Conservation (phyloP, 2,797 vertebrate genomes). For the Centroberyx gerrardi region DNA sequence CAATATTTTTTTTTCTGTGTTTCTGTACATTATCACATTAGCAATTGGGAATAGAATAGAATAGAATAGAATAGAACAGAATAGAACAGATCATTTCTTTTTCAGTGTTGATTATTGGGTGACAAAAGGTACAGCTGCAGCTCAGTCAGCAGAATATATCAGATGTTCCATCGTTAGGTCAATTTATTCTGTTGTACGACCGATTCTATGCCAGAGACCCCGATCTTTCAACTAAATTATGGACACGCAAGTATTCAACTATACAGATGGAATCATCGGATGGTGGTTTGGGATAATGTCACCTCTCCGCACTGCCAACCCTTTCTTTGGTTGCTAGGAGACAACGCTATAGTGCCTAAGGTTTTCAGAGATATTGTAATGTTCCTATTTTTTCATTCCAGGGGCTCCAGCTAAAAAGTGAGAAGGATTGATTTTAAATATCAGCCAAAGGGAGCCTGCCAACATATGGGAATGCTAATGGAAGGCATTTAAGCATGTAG, state of each 20-base stretch:
- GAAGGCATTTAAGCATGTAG: background rate
- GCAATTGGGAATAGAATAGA: background rate
- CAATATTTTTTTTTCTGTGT: background rate
- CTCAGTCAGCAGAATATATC: background rate
- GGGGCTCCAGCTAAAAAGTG: slow-evolving; percentile 4
- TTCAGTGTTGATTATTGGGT: background rate
- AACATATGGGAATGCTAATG: background rate
- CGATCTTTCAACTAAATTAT: slow-evolving; percentile 30
- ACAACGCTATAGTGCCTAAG: slow-evolving; percentile 79
- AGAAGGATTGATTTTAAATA: slow-evolving; percentile 6
- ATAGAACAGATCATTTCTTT: background rate
- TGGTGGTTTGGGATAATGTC: slow-evolving; percentile 72
- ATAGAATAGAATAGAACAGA: background rate
- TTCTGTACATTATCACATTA: background rate
- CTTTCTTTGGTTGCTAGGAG: slow-evolving; percentile 84
- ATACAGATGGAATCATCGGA: slow-evolving; percentile 56
- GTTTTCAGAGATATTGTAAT: slow-evolving; percentile 72
- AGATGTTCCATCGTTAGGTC: slow-evolving; percentile 33
- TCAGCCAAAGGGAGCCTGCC: background rate
- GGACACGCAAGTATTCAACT: slow-evolving; percentile 21
- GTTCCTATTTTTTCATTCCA: slow-evolving; percentile 57
- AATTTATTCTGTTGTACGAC: background rate
- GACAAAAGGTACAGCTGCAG: slow-evolving; percentile 7
- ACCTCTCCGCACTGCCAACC: slow-evolving; percentile 72
- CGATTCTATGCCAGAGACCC: background rate